Evolutionary conservation across 2,888 invertebrate genomes (phyloP), one percentile per base, ranked within the genome.

Genomic region (Tanytarsus gracilentus): DNA sequence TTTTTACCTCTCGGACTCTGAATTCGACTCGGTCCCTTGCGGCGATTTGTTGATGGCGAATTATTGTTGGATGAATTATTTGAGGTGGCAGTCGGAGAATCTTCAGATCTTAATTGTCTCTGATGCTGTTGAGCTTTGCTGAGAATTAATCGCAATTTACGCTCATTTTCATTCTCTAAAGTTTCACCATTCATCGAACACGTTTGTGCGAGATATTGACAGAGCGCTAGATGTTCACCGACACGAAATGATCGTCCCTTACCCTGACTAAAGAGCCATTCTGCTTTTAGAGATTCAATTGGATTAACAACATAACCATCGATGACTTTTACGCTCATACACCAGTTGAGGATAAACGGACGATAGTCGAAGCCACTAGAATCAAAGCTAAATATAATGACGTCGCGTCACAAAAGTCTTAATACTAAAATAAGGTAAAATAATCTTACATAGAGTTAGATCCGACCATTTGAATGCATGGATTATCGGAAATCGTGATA

Each of bases 231-330:
- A 66, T 95, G 94, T 69, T 94, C 90, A 0, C 94, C 94, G 14
- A 85, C 76, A 61, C 87, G 84, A 76, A 86, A 94, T 71, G 91
- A 87, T 62, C 93, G 80, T 0, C 94, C 95, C 67, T 89, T 84
- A 49, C 95, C 95, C 77, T 95, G 95, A 64, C 93, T 93, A 75
- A 93, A 94, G 61, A 95, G 76, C 95, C 95, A 96, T 71, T 95
- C 95, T 0, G 93, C 94, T 76, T 90, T 88, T 65, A 94, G 77
- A 91, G 88, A 89, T 78, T 95, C 95, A 66, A 92, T 87, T 61
- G 93, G 89, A 72, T 88, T 88, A 64, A 94, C 89, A 51, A 86
- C 82, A 71, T 85, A 89, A 11, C 93, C 93, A 72, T 95, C 95
- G 58, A 95, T 86, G 16, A 86, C 80, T 71, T 88, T 87, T 27